These are phyloP conservation scores for Athene noctua DNA, from an alignment of 2,113 vertebrate genomes.

Conservation along the genomic window DNA sequence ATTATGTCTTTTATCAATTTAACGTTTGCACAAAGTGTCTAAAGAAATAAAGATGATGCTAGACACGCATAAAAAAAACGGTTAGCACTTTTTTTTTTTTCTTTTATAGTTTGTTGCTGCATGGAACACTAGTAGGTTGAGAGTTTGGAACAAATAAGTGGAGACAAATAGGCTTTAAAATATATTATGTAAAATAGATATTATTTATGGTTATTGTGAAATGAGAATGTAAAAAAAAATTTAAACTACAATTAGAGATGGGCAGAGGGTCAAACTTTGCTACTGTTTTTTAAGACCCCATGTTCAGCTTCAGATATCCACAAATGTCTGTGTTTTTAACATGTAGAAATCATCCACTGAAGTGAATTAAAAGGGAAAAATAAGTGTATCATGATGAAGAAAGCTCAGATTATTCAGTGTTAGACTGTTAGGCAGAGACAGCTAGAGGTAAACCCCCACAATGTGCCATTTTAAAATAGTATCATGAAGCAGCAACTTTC, in stretches of 20 bases:
- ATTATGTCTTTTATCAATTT: slow-evolving; percentile 69
- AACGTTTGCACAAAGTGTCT: slow-evolving; percentile 72
- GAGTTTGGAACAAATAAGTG: slow-evolving; percentile 44
- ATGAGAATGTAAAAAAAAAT: slow-evolving; percentile 22
- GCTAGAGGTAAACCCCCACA: background rate
- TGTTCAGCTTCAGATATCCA: background rate
- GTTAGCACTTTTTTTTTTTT: slow-evolving; percentile 10
- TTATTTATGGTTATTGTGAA: slow-evolving; percentile 56
- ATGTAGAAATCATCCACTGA: background rate
- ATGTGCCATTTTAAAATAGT: background rate
- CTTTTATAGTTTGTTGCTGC: slow-evolving; percentile 28
- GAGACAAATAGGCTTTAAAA: slow-evolving; percentile 53
- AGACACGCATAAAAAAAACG: slow-evolving; percentile 40
- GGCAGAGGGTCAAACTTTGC: background rate
- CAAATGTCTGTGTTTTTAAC: background rate
- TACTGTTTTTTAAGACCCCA: background rate
- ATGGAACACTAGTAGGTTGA: slow-evolving; percentile 43
- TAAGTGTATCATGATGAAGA: background rate
- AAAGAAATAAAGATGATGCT: slow-evolving; percentile 74
- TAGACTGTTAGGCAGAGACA: slow-evolving; percentile 6
- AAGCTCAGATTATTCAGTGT: background rate
- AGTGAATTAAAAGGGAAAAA: background rate
- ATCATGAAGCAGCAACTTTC: background rate
- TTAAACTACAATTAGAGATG: slow-evolving; percentile 28
- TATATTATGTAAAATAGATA: slow-evolving; percentile 12